Base-by-base conservation (phyloP, 2,888 invertebrate species). In the Phaonia tiefii region DNA sequence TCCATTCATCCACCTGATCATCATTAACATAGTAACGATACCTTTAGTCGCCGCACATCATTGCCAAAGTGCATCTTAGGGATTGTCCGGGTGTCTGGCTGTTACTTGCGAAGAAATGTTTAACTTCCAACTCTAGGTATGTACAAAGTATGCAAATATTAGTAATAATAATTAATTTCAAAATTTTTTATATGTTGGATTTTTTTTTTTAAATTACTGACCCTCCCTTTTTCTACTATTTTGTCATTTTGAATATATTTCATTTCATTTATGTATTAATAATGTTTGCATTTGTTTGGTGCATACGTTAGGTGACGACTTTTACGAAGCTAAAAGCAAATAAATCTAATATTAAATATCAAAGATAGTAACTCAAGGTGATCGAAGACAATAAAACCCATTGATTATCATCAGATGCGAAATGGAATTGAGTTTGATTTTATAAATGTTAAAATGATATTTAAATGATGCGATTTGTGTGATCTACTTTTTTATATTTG, bases 81-180 rank as follows among this genome's bases (percentile, higher is more conserved):
- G 84, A 83, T 75, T 84, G 42, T 5, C 39, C 5, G 37, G 39
- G 20, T 42, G 63, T 42, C 31, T 22, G 63, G 42, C 42, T 17
- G 20, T 85, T 84, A 51, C 85, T 86, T 84, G 84, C 85, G 88
- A 85, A 89, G 89, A 89, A 86, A 89, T 89, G 89, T 86, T 86
- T 86, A 85, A 84, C 87, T 86, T 84, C 83, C 85, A 86, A 85
- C 86, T 87, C 83, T 84, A 88, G 89, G 89, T 89, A 85, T 89
- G 86, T 88, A 60, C 26, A 46, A 10, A 25, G 37, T 63, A 63
- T 63, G 63, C 22, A 63, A 74, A 74, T 71, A 77, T 58, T 74
- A 60, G 26, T 39, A 69, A 69, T 22, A 54, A 49, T 17, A 39
- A 49, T 72, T 72, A 60, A 8, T 37, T 26, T 22, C 26, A 46